Conservation (phyloP, 37 sponge, comb jelly and placozoan species). For the Beroe forskalii region DNA sequence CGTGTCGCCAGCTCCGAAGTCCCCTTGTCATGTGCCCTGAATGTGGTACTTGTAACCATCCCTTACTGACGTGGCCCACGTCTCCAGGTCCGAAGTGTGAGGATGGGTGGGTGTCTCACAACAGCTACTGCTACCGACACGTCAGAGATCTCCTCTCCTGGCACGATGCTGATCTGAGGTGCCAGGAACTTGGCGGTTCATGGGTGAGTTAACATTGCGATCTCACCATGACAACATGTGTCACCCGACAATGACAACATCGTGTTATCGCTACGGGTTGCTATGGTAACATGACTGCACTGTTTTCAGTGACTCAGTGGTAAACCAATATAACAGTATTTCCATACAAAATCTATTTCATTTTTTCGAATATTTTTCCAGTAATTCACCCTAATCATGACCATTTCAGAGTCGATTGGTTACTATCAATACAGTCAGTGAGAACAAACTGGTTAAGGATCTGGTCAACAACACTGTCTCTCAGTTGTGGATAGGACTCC, state of each 20-base stretch:
- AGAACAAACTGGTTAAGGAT: not conserved
- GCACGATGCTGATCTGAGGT: conserved; percentile 16
- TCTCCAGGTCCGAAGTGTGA: conserved; percentile 47
- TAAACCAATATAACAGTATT: too few species aligned
- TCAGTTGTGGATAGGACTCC: conserved; percentile 44
- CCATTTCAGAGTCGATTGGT: conserved; percentile 38
- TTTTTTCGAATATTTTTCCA: too few species aligned
- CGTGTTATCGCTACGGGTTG: too few species aligned
- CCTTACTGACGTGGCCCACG: too few species aligned
- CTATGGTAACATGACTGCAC: too few species aligned
- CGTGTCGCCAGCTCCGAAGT: too few species aligned
- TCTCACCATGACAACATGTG: too few species aligned
- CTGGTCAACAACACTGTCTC: not conserved
- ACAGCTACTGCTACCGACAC: conserved; percentile 54
- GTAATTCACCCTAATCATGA: too few species aligned
- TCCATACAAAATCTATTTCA: not conserved
- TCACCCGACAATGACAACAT: too few species aligned
- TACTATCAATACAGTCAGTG: not conserved
- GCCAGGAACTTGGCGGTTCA: conserved; percentile 2
- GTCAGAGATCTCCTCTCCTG: not conserved
- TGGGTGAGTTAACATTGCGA: conserved; percentile 61
- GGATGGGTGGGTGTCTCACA: conserved; percentile 22
- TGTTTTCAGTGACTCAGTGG: too few species aligned
- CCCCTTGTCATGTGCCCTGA: too few species aligned
- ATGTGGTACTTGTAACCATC: too few species aligned